A percentile compares a stretch with the other conserved stretches of the same genome.
phyloP scores from a whole-genome alignment of 2,888 invertebrate genomes.

The Amorpha juglandis region DNA sequence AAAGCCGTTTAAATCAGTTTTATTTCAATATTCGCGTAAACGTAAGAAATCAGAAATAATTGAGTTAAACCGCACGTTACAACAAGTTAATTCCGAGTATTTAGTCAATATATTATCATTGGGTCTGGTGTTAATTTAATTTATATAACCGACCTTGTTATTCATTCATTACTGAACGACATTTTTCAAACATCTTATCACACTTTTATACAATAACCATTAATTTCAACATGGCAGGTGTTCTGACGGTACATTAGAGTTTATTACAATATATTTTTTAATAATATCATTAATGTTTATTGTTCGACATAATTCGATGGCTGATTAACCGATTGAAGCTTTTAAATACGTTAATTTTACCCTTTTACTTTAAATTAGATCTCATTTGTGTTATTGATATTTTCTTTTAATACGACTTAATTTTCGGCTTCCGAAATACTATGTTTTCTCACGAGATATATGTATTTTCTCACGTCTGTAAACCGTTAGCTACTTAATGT shows the following conservation, averaged over 20 bases:
- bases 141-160: slow-evolving; percentile 57
- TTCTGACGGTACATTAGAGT: slow-evolving; percentile 33
- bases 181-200: slow-evolving; percentile 53
- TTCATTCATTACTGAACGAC: slow-evolving; percentile 66
- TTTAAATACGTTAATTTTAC: slow-evolving; percentile 10
- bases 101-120: slow-evolving; percentile 1
- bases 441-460: not conserved
- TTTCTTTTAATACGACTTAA: not conserved
- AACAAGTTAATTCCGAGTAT: not conserved
- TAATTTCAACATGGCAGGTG: slow-evolving; percentile 30
- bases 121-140: slow-evolving; percentile 62
- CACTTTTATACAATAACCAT: slow-evolving; percentile 3
- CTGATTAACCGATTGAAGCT: not conserved
- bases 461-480: slow-evolving; percentile 10
- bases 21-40: too few relatives aligned
- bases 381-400: slow-evolving; percentile 12
- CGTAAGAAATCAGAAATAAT: too few relatives aligned
- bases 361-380: not conserved
- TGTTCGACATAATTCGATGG: slow-evolving; percentile 18
- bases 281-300: slow-evolving; percentile 12
- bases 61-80: not conserved
- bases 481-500: not conserved
- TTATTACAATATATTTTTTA: slow-evolving; percentile 27
- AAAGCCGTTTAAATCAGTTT: too few relatives aligned
- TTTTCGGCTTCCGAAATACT: slow-evolving; percentile 5